Base-by-base conservation (phyloP, 1,140 invertebrate species). In the Amyelois transitella region DNA sequence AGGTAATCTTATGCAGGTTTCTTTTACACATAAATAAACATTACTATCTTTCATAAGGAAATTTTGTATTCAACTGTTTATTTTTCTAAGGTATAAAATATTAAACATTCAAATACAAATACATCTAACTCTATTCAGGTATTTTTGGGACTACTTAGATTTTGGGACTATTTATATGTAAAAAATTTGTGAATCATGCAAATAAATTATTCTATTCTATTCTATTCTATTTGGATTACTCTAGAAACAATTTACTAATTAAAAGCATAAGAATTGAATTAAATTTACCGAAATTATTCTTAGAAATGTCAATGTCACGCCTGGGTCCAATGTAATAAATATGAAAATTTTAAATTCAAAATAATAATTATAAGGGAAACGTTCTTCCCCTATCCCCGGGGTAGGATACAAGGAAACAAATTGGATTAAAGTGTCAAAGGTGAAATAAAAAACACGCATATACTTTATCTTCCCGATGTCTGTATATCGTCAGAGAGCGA, bases 381-480 rank as follows among this genome's bases (percentile, higher is more conserved):
- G 76, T 69, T 74, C 66, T 78, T 72, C 76, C 81, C 82, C 75
- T 53, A 62, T 84, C 82, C 78, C 82, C 32, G 32, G 82, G 73
- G 82, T 55, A 60, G 60, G 58, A 78, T 85, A 81, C 71, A 78
- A 78, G 73, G 69, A 78, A 86, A 85, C 77, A 85, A 88, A 88
- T 86, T 88, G 80, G 81, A 88, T 88, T 86, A 86, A 88, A 88
- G 66, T 86, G 81, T 88, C 85, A 88, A 86, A 88, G 85, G 78
- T 88, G 77, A 83, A 80, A 88, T 83, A 86, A 86, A 86, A 83
- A 83, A 85, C 58, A 62, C 62, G 64, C 64, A 71, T 72, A 79
- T 77, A 76, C 69, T 81, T 80, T 78, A 77, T 78, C 51, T 72
- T 68, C 58, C 65, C 66, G 53, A 71, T 64, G 75, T 81, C 84